Percentiles rank a stretch among this genome's conserved stretches.
phyloP scores from a whole-genome alignment of 2,113 vertebrate genomes.

The Hemiscyllium ocellatum region DNA sequence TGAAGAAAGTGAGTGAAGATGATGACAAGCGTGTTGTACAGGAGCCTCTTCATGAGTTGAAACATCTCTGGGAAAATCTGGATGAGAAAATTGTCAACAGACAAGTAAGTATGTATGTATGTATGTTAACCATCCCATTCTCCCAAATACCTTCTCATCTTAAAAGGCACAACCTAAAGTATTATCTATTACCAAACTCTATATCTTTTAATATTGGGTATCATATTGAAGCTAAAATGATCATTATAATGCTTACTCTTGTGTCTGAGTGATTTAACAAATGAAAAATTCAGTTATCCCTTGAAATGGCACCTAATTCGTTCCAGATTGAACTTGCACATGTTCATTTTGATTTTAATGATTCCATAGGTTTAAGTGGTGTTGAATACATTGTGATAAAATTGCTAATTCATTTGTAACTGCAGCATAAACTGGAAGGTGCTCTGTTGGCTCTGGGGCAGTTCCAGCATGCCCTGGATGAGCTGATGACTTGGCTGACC shows the following conservation, averaged over 20 bases:
- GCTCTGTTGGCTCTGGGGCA: constrained; percentile 89
- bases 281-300: neutral
- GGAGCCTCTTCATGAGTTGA: constrained; percentile 84
- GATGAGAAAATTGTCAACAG: constrained; percentile 86
- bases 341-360: neutral
- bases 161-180: neutral
- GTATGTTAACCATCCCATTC: too few relatives aligned
- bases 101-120: constrained; percentile 63
- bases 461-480: constrained; percentile 93
- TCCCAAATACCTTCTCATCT: too few relatives aligned
- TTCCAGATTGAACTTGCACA: neutral
- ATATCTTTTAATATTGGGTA: neutral
- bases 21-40: constrained; percentile 75
- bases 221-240: neutral
- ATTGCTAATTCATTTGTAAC: neutral
- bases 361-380: neutral
- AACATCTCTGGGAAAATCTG: constrained; percentile 78
- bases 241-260: neutral
- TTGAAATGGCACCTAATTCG: neutral
- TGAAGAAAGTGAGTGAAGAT: constrained; percentile 84
- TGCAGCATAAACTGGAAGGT: constrained; percentile 91
- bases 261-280: neutral
- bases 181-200: neutral
- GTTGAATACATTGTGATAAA: neutral
- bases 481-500: constrained; percentile 85